Base-by-base conservation (phyloP, 2,113 vertebrate genomes). In the Trogon melanurus region DNA sequence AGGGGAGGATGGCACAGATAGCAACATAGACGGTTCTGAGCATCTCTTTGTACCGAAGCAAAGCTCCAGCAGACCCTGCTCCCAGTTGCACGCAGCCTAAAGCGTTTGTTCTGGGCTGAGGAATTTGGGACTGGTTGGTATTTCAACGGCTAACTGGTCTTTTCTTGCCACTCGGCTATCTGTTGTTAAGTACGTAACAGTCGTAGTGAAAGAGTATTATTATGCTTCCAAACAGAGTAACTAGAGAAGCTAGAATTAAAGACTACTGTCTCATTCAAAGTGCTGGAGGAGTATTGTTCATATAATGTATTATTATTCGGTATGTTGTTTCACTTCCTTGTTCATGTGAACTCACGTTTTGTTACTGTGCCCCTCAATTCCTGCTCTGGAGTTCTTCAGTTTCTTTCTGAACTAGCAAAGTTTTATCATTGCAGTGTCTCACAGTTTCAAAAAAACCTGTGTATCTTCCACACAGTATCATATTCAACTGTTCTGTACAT, bases 1-100 rank as follows among this genome's bases (percentile, higher is more conserved):
- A 56, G 3, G 74, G 58, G 74, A 96, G 84, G 84, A 91, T 96
- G 91, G 88, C 93, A 94, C 89, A 92, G 88, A 88, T 34, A 86
- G 89, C 3, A 3, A 50, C 73, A 26, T 17, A 85, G 57, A 79
- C 1, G 36, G 70, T 83, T 95, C 93, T 95, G 87, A 91, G 93
- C 50, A 15, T 89, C 25, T 73, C 94, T 95, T 97, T 97, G 96
- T 97, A 89, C 80, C 4, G 0, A 93, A 69, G 78, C 58, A 79
- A 85, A 85, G 70, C 62, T 69, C 89, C 41, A 88, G 48, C 82
- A 90, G 62, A 22, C 47, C 60, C 67, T 79, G 19, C 82, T 91
- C 65, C 64, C 48, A 27, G 45, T 89, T 72, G 48, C 71, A 38
- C 20, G 19, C 57, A 81, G 60, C 86, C 48, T 44, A 44, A 64